Evolutionary conservation across 2,797 vertebrate species (phyloP).

Genomic region (Onychomys torridus): DNA sequence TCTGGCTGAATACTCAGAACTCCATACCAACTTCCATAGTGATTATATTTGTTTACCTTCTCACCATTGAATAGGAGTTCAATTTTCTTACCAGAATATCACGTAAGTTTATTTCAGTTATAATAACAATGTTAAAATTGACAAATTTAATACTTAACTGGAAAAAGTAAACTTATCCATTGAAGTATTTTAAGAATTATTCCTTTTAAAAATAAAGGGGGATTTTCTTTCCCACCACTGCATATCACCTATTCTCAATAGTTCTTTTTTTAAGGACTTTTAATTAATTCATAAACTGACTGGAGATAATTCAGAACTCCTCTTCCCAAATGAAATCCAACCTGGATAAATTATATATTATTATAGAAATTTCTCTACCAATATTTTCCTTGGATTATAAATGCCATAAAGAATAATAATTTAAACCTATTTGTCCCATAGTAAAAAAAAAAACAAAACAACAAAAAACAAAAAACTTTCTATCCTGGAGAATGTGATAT

Average conservation of each 20-base stretch:
- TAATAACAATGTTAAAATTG: conserved; percentile 84
- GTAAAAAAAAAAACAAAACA: conserved; percentile 77
- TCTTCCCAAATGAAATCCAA: conserved; percentile 68
- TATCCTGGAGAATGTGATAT: conserved; percentile 60
- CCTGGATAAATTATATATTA: conserved; percentile 72
- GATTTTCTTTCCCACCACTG: conserved; percentile 75
- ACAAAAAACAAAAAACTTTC: conserved; percentile 66
- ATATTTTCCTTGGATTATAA: conserved; percentile 72
- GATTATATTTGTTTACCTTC: not conserved
- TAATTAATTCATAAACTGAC: conserved; percentile 69
- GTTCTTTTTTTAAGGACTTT: conserved; percentile 30
- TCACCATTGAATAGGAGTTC: not conserved
- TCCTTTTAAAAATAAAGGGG: conserved; percentile 84
- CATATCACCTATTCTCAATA: conserved; percentile 78
- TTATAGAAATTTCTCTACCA: conserved; percentile 74
- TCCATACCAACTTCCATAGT: not conserved
- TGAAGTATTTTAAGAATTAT: conserved; percentile 80
- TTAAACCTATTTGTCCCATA: conserved; percentile 19
- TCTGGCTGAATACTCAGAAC: not conserved
- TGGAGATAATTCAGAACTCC: conserved; percentile 74
- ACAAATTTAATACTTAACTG: conserved; percentile 87
- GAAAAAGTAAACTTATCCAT: conserved; percentile 85
- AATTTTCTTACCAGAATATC: not conserved
- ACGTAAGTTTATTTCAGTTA: not conserved
- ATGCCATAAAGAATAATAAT: conserved; percentile 34